phyloP scores from a whole-genome alignment of 1,140 invertebrate genomes.

The Leptopilina clavipes region DNA sequence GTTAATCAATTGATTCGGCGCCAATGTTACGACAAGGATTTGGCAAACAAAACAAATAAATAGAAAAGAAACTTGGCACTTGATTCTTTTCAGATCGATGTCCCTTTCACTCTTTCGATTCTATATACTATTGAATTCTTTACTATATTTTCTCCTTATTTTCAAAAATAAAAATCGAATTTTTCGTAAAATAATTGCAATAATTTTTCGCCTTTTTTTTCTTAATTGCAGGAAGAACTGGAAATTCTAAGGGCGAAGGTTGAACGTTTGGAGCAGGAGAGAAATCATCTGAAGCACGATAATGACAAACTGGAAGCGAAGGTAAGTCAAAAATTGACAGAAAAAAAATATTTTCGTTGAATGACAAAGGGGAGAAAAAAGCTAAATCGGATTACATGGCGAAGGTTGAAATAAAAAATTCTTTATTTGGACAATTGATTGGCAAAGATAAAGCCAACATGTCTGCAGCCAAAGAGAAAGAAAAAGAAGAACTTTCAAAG shows the following conservation, averaged over 20 bases:
- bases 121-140: too few species aligned
- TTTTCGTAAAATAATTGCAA: not conserved
- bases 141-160: too few species aligned
- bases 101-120: too few species aligned
- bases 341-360: not conserved
- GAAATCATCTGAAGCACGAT: slow-evolving; percentile 88
- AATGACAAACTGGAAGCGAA: slow-evolving; percentile 93
- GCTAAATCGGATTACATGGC: not conserved
- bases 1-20: slow-evolving; percentile 21
- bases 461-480: not conserved
- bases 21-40: slow-evolving; percentile 21
- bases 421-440: slow-evolving; percentile 20
- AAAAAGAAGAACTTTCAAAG: not conserved
- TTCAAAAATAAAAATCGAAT: too few species aligned
- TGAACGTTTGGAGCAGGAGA: slow-evolving; percentile 90
- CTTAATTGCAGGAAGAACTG: slow-evolving; percentile 83
- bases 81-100: slow-evolving; percentile 4
- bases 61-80: slow-evolving; percentile 9
- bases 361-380: not conserved
- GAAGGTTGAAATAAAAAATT: not conserved
- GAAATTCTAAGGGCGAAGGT: slow-evolving; percentile 87
- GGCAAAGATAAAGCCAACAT: slow-evolving; percentile 5
- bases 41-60: not conserved
- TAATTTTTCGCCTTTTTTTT: slow-evolving; percentile 30
- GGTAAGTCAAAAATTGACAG: slow-evolving; percentile 77